Conservation (phyloP, 2,888 invertebrate species). For the Beris morrisii region DNA sequence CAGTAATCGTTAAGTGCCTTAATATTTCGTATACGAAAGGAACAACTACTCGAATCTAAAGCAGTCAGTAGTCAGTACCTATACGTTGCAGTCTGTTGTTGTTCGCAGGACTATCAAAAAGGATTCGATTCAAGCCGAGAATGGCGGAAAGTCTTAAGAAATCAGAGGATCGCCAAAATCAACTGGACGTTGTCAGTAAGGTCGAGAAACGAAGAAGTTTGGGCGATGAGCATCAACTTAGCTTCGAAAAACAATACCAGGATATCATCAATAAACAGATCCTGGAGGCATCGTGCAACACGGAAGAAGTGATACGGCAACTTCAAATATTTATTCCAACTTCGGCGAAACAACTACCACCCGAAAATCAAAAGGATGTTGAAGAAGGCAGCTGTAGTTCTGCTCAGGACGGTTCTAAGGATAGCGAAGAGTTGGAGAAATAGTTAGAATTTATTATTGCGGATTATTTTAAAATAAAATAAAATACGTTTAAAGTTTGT, state of each 20-base stretch:
- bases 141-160: background rate
- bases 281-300: conserved; percentile 54
- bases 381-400: background rate
- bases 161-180: background rate
- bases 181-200: background rate
- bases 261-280: conserved; percentile 54
- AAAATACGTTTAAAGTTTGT: too few relatives aligned
- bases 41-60: background rate
- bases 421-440: too few relatives aligned
- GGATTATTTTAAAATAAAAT: too few relatives aligned
- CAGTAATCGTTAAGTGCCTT: background rate
- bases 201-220: background rate
- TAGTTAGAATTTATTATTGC: too few relatives aligned
- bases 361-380: background rate
- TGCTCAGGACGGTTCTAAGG: too few relatives aligned
- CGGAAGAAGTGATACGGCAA: conserved; percentile 62
- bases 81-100: background rate
- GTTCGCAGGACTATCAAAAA: background rate
- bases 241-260: conserved; percentile 47
- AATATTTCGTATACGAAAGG: background rate
- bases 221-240: background rate
- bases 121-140: background rate
- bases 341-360: conserved; percentile 2
- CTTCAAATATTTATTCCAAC: conserved; percentile 72
- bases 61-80: background rate